A percentile compares a stretch with the other conserved stretches of the same genome.
phyloP scores from a whole-genome alignment of 1,140 invertebrate genomes.

The Trichomalopsis sarcophagae region DNA sequence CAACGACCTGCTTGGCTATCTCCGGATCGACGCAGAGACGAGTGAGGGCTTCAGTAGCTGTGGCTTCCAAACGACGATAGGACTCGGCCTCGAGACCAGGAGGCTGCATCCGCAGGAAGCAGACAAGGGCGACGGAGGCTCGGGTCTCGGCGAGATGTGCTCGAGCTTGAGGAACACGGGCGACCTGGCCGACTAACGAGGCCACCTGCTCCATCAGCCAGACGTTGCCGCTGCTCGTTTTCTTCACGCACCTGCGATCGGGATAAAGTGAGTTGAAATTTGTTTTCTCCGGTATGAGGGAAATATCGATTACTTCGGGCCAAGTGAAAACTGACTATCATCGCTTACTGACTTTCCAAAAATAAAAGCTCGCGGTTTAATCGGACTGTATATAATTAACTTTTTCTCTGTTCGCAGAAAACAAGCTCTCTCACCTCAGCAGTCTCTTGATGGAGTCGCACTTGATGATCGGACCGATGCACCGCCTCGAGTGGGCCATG shows the following conservation, averaged over 20 bases:
- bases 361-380: neutral
- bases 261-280: neutral
- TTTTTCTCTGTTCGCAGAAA: no score
- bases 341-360: neutral
- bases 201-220: constrained; percentile 86
- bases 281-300: neutral
- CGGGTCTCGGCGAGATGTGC: constrained; percentile 77
- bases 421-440: constrained; percentile 55
- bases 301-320: neutral
- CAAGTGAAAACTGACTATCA: neutral
- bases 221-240: constrained; percentile 69
- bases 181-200: constrained; percentile 87
- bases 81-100: constrained; percentile 78
- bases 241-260: constrained; percentile 68
- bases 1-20: constrained; percentile 84
- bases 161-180: constrained; percentile 79
- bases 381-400: no score
- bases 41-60: constrained; percentile 89
- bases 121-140: constrained; percentile 83
- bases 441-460: constrained; percentile 76
- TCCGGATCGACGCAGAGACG: constrained; percentile 84
- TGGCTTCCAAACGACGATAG: constrained; percentile 85
- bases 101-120: constrained; percentile 84
- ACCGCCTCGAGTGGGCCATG: constrained; percentile 69
- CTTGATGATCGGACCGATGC: constrained; percentile 77